Conservation (phyloP, 64 coral and sea anemone species). For the Stichodactyla helianthus region DNA sequence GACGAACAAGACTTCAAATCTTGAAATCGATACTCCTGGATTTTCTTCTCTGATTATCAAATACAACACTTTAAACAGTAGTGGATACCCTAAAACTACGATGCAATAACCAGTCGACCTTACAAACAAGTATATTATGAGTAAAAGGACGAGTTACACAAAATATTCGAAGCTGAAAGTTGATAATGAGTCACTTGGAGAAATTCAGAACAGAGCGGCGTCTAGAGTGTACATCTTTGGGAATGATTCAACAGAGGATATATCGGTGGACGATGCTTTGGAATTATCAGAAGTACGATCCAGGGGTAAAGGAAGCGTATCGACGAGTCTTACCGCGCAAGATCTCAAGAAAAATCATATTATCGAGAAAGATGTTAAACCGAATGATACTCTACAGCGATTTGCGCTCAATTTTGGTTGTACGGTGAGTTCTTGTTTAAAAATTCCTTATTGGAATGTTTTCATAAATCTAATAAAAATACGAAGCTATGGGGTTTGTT, state of each 20-base stretch:
- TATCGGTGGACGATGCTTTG: constrained; percentile 35
- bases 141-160: constrained; percentile 23
- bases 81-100: not conserved
- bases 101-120: not conserved
- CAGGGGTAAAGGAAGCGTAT: constrained; percentile 34
- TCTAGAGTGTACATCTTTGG: constrained; percentile 65
- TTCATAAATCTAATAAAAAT: not conserved
- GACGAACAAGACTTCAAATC: not conserved
- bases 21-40: not conserved
- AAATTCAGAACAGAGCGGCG: constrained; percentile 52
- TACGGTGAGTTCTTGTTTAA: constrained; percentile 49
- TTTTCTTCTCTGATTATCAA: not conserved
- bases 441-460: not conserved
- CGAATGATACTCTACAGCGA: constrained; percentile 70
- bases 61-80: not conserved
- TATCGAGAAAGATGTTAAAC: constrained; percentile 71
- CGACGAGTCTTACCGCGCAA: constrained; percentile 14
- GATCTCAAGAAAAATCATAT: constrained; percentile 63
- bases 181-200: constrained; percentile 19
- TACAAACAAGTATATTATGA: not conserved
- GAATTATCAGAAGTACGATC: constrained; percentile 60
- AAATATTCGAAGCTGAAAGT: constrained; percentile 41
- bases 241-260: constrained; percentile 56
- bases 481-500: too few relatives aligned
- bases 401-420: constrained; percentile 82